phyloP scores from a whole-genome alignment of 2,888 invertebrate species.

The Spodoptera exigua region DNA sequence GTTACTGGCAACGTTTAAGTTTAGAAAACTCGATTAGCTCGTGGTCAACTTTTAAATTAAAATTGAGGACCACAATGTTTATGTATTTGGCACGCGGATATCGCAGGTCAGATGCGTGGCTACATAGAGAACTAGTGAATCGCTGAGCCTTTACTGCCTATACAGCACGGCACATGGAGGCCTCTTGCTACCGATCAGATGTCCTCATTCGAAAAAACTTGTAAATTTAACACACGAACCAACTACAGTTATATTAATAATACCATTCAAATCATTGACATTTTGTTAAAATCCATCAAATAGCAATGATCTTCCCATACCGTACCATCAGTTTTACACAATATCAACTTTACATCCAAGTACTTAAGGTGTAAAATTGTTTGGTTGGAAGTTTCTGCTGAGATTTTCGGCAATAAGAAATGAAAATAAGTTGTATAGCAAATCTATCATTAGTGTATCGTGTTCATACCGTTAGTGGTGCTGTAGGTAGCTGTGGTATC shows the following conservation, averaged over 20 bases:
- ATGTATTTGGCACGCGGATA: constrained; percentile 30
- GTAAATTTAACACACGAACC: constrained; percentile 45
- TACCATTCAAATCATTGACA: constrained; percentile 58
- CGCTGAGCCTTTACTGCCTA: constrained; percentile 3
- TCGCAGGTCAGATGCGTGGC: constrained; percentile 20
- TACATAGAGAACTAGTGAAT: constrained; percentile 20
- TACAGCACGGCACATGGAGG: neutral
- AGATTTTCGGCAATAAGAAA: constrained; percentile 24
- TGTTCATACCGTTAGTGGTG: constrained; percentile 38
- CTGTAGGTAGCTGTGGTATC: constrained; percentile 18
- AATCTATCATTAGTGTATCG: constrained; percentile 48
- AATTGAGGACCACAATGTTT: neutral
- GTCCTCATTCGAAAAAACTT: constrained; percentile 45
- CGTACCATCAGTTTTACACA: neutral
- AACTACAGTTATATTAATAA: constrained; percentile 55
- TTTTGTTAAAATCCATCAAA: constrained; percentile 52
- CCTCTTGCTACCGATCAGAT: constrained; percentile 27
- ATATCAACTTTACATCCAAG: neutral
- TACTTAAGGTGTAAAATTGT: neutral
- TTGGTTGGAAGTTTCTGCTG: neutral
- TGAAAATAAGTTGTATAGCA: constrained; percentile 31
- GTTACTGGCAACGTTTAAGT: too few species aligned
- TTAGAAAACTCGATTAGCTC: too few species aligned
- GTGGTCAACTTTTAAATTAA: neutral
- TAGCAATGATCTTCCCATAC: constrained; percentile 27